phyloP scores from a whole-genome alignment of 2,113 vertebrate species.

The Psittacula cyanocephala region DNA sequence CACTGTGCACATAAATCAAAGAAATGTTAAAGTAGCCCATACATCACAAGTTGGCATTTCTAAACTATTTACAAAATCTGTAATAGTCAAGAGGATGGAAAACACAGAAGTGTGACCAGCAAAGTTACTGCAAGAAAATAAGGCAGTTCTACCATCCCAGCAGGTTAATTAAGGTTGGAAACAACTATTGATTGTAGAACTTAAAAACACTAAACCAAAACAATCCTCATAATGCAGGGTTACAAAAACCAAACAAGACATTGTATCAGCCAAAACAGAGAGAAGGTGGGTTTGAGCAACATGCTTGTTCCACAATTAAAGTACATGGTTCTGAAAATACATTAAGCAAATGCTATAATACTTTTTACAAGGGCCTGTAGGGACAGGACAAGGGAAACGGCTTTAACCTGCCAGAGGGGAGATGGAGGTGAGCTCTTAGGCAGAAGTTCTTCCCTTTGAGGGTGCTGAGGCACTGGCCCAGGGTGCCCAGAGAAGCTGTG shows the following conservation, averaged over 20 bases:
- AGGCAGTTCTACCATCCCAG: constrained; percentile 52
- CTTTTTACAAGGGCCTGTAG: not conserved
- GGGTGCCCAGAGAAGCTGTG: not conserved
- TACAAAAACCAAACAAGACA: constrained; percentile 47
- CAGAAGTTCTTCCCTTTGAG: not conserved
- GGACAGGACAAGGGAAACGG: not conserved
- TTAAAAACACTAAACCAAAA: constrained; percentile 74
- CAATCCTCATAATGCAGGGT: constrained; percentile 54
- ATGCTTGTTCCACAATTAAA: constrained; percentile 69
- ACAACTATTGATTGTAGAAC: constrained; percentile 40
- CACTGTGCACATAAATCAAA: constrained; percentile 82
- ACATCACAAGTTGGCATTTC: constrained; percentile 83
- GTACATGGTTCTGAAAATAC: constrained; percentile 63
- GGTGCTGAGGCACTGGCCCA: not conserved
- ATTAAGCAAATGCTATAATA: constrained; percentile 74
- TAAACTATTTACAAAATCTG: constrained; percentile 77
- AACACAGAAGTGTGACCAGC: constrained; percentile 38
- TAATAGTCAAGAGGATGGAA: constrained; percentile 71
- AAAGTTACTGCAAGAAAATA: constrained; percentile 52
- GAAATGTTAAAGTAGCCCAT: constrained; percentile 80
- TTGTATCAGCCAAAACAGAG: constrained; percentile 55
- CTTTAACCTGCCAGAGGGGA: not conserved
- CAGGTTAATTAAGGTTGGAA: constrained; percentile 76
- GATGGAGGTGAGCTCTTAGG: too few species aligned
- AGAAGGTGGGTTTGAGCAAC: constrained; percentile 74